Percentiles rank a stretch among this genome's conserved stretches.
Evolutionary conservation across 2,888 invertebrate species (phyloP).

Genomic region (Lasioglossum vierecki): DNA sequence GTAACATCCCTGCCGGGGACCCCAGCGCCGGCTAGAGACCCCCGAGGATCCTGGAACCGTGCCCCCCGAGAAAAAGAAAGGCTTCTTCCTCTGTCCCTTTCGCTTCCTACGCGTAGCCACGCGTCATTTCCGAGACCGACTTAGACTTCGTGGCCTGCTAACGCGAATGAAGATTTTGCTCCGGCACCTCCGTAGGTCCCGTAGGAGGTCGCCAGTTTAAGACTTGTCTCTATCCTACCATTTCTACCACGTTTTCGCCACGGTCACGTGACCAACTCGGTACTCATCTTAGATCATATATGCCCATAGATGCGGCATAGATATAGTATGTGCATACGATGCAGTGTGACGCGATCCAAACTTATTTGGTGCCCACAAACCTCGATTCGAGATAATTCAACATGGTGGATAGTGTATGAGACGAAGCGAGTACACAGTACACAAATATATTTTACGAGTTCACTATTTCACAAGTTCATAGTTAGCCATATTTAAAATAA

Average conservation of each 20-base stretch:
- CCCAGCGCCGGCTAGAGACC: slow-evolving; percentile 73
- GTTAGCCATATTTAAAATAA: too few species aligned
- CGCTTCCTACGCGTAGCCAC: neutral
- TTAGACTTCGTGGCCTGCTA: neutral
- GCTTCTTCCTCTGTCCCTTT: slow-evolving; percentile 1
- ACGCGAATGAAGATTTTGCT: neutral
- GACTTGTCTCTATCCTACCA: too few species aligned
- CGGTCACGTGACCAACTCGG: neutral
- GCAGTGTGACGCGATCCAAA: too few species aligned
- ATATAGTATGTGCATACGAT: too few species aligned
- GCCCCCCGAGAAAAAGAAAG: slow-evolving; percentile 5
- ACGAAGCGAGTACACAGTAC: too few species aligned
- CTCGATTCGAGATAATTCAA: too few species aligned
- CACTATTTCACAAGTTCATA: too few species aligned
- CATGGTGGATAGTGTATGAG: too few species aligned
- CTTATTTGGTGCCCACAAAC: too few species aligned
- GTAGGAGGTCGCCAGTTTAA: neutral
- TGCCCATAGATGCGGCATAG: too few species aligned
- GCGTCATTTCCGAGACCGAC: neutral
- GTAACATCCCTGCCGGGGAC: slow-evolving; percentile 77
- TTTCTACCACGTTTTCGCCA: neutral
- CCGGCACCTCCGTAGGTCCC: neutral
- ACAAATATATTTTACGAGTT: too few species aligned
- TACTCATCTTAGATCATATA: too few species aligned
- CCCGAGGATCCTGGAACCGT: slow-evolving; percentile 39